Conservation (phyloP, 2,797 vertebrate species). For the Masticophis lateralis region DNA sequence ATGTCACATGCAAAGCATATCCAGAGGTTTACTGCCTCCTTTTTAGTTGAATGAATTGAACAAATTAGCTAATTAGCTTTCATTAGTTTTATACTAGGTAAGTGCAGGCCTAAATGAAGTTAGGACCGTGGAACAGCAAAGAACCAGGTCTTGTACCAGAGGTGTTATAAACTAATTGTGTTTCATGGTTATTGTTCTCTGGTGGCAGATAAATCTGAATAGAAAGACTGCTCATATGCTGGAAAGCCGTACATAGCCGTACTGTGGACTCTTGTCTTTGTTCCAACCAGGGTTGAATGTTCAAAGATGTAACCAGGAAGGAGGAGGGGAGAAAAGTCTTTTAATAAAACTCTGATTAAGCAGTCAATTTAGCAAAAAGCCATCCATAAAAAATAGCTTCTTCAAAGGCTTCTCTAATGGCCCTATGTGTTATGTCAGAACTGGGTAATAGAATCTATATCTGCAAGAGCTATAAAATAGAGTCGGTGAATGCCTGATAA, state of each 20-base stretch:
- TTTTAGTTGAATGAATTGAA: conserved; percentile 24
- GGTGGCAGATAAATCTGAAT: conserved; percentile 48
- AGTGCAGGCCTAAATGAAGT: conserved; percentile 24
- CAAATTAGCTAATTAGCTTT: conserved; percentile 46
- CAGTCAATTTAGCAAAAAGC: conserved; percentile 58
- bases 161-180: conserved; percentile 9
- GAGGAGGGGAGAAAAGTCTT: conserved; percentile 21
- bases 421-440: conserved; percentile 58
- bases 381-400: conserved; percentile 37
- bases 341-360: conserved; percentile 43
- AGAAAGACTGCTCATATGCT: conserved; percentile 19
- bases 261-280: conserved; percentile 11
- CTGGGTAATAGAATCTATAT: conserved; percentile 60
- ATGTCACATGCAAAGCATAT: neutral
- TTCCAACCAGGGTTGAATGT: rapidly evolving
- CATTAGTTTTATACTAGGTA: conserved; percentile 36
- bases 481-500: conserved; percentile 45
- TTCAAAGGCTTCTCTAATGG: conserved; percentile 38
- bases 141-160: neutral
- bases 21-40: neutral
- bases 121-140: neutral
- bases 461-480: conserved; percentile 56
- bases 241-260: neutral
- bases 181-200: conserved; percentile 28
- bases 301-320: neutral